These are phyloP conservation scores for Rattus rattus DNA, from an alignment of 2,113 vertebrate species.

Conservation along the genomic window DNA sequence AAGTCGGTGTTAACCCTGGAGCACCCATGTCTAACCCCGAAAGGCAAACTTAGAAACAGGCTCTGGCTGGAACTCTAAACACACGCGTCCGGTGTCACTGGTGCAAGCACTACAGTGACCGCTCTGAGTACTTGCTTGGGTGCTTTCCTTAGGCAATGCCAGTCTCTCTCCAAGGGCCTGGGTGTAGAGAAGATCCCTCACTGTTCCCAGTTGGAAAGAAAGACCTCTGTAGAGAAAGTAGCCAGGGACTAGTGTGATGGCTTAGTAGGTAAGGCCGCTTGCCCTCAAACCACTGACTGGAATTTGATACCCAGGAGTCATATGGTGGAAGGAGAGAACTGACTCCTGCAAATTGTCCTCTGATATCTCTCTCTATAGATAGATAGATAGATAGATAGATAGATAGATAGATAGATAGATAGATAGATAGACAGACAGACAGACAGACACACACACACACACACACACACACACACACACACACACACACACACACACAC, in stretches of 20 bases:
- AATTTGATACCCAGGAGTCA: not conserved
- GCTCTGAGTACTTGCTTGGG: not conserved
- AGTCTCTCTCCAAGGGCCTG: not conserved
- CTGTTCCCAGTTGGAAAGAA: not conserved
- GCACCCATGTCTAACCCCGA: not conserved
- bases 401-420: not conserved
- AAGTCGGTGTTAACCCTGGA: not conserved
- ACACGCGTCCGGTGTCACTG: not conserved
- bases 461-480: not conserved
- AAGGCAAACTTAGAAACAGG: slow-evolving; percentile 14
- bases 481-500: not conserved
- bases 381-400: no score
- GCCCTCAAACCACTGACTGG: not conserved
- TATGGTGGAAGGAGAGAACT: not conserved
- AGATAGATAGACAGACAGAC: not conserved
- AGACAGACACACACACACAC: not conserved
- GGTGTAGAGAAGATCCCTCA: not conserved
- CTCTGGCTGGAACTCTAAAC: not conserved
- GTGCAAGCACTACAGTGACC: not conserved
- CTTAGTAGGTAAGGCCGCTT: not conserved
- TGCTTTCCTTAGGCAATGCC: slow-evolving; percentile 1
- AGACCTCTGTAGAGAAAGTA: not conserved
- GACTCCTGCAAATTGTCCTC: not conserved
- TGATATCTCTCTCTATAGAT: not conserved
- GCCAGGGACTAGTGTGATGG: not conserved